Percentiles rank a stretch among this genome's conserved stretches.
Evolutionary conservation across 2,888 invertebrate genomes (phyloP).

Genomic region (Thereva nobilitata): DNA sequence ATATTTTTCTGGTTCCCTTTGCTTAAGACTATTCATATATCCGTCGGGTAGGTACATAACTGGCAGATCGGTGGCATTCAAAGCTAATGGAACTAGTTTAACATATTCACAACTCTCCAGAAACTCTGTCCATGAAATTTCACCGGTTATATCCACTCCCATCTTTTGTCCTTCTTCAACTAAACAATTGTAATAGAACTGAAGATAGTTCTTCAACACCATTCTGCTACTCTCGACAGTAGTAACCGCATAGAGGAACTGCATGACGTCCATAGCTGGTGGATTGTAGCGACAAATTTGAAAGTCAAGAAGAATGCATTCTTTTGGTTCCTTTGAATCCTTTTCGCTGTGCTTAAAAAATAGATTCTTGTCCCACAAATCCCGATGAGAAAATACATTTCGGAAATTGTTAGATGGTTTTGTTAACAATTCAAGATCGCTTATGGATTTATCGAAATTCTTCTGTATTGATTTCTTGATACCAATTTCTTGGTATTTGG

Average conservation of each 20-base stretch:
- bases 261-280: slow-evolving; percentile 62
- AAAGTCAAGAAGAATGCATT: slow-evolving; percentile 62
- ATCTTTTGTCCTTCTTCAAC: slow-evolving; percentile 45
- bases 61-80: slow-evolving; percentile 55
- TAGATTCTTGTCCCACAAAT: too few relatives aligned
- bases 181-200: slow-evolving; percentile 56
- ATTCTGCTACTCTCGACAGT: slow-evolving; percentile 51
- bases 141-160: slow-evolving; percentile 45
- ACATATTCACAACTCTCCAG: slow-evolving; percentile 51
- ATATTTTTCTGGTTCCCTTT: slow-evolving; percentile 52
- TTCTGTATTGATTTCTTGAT: too few relatives aligned
- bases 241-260: slow-evolving; percentile 59
- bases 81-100: slow-evolving; percentile 51
- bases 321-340: slow-evolving; percentile 40
- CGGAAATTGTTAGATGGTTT: too few relatives aligned
- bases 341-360: too few relatives aligned
- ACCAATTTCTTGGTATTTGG: too few relatives aligned
- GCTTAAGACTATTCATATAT: slow-evolving; percentile 50
- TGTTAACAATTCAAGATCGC: too few relatives aligned
- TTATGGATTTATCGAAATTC: too few relatives aligned
- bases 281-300: slow-evolving; percentile 63
- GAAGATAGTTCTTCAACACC: slow-evolving; percentile 53
- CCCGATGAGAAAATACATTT: too few relatives aligned
- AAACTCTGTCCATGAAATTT: slow-evolving; percentile 53
- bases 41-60: slow-evolving; percentile 53